Conservation (phyloP, 2,113 vertebrate genomes). For the Pseudolaguvia tuberculata region DNA sequence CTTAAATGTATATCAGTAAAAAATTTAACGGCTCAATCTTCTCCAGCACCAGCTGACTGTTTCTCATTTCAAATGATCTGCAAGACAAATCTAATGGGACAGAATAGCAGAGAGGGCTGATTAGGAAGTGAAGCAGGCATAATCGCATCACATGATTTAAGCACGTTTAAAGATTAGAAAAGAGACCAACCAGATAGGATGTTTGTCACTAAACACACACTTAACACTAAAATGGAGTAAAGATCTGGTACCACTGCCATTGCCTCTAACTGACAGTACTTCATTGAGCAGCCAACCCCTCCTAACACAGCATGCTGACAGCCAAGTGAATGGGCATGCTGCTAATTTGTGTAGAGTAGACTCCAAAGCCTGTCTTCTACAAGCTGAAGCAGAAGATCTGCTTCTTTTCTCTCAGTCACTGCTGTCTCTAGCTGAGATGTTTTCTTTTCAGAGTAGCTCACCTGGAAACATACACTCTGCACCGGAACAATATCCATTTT, state of each 20-base stretch:
- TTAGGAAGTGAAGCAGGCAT: slow-evolving; percentile 1
- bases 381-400: slow-evolving; percentile 24
- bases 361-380: slow-evolving; percentile 27
- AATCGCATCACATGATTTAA: slow-evolving; percentile 28
- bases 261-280: slow-evolving; percentile 36
- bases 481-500: not conserved
- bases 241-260: slow-evolving; percentile 35
- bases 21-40: not conserved
- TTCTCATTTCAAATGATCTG: slow-evolving; percentile 1
- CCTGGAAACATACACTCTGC: not conserved
- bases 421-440: slow-evolving; percentile 20
- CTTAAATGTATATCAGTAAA: too few relatives aligned
- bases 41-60: not conserved
- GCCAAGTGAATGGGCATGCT: slow-evolving; percentile 28
- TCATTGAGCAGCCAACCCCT: not conserved
- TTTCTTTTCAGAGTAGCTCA: slow-evolving; percentile 12
- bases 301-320: not conserved
- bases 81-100: slow-evolving; percentile 12
- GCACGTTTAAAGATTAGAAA: slow-evolving; percentile 6
- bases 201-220: slow-evolving; percentile 10
- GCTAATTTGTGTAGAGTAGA: slow-evolving; percentile 40
- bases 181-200: slow-evolving; percentile 15
- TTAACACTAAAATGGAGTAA: not conserved
- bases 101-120: not conserved
- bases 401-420: not conserved